Conservation (phyloP, 2,888 invertebrate species). For the Patella caerulea region DNA sequence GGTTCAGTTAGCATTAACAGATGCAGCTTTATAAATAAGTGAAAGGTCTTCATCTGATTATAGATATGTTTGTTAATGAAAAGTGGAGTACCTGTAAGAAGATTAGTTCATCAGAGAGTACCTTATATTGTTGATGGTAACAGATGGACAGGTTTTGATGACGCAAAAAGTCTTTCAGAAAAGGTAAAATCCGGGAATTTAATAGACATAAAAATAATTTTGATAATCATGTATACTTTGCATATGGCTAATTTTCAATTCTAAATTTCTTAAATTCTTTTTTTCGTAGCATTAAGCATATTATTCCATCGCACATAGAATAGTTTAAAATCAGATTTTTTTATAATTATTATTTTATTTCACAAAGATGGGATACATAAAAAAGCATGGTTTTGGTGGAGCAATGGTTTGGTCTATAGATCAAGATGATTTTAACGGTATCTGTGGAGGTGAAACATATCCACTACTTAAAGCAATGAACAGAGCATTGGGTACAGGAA, state of each 20-base stretch:
- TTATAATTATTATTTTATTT: background rate
- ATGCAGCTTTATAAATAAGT: too few relatives aligned
- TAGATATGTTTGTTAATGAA: constrained; percentile 31
- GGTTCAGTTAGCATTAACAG: too few relatives aligned
- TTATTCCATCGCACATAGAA: too few relatives aligned
- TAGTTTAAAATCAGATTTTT: too few relatives aligned
- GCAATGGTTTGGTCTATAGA: constrained; percentile 56
- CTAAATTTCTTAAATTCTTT: too few relatives aligned
- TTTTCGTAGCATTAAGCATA: too few relatives aligned
- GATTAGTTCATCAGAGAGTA: constrained; percentile 65
- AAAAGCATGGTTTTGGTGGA: constrained; percentile 44
- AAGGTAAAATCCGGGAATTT: constrained; percentile 19
- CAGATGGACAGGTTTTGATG: constrained; percentile 38
- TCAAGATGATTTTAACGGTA: constrained; percentile 52
- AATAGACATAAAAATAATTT: too few relatives aligned
- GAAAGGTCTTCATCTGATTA: too few relatives aligned
- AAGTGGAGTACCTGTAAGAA: constrained; percentile 3
- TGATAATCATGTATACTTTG: too few relatives aligned
- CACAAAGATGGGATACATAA: constrained; percentile 44
- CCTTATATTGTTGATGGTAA: constrained; percentile 76
- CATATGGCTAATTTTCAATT: too few relatives aligned
- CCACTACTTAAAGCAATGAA: constrained; percentile 19
- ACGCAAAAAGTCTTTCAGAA: constrained; percentile 27
- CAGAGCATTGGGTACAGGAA: background rate
- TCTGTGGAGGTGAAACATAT: constrained; percentile 37